phyloP scores from a whole-genome alignment of 2,888 invertebrate genomes.

The Orthosia gothica region DNA sequence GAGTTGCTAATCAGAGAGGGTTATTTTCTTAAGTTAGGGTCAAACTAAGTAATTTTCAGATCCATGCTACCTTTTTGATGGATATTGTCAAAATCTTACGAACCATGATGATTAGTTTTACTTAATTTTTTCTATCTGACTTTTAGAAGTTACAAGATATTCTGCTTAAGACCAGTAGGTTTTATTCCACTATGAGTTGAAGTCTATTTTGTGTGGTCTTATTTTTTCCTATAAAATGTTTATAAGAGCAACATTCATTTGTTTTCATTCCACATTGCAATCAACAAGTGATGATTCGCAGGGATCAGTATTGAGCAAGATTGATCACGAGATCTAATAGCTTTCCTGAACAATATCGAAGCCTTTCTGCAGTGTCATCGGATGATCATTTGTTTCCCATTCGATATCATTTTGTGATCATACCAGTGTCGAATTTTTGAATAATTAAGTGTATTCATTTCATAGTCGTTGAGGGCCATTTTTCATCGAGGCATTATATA shows the following conservation, averaged over 20 bases:
- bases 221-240: background rate
- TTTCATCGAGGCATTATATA: slow-evolving; percentile 10
- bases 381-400: slow-evolving; percentile 57
- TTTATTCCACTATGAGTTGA: background rate
- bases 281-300: too few species aligned
- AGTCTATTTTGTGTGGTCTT: background rate
- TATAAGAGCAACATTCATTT: slow-evolving; percentile 24
- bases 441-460: too few species aligned
- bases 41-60: background rate
- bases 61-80: background rate
- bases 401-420: slow-evolving; percentile 57
- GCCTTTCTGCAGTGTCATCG: slow-evolving; percentile 57
- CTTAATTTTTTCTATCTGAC: background rate
- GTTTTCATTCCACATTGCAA: slow-evolving; percentile 38
- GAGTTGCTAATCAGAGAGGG: background rate
- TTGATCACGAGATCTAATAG: slow-evolving; percentile 63
- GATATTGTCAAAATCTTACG: background rate
- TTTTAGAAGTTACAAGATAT: background rate
- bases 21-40: slow-evolving; percentile 3
- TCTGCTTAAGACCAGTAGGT: background rate
- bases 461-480: slow-evolving; percentile 2
- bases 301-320: too few species aligned
- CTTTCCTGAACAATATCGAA: slow-evolving; percentile 58
- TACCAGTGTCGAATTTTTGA: slow-evolving; percentile 46
- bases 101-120: too few species aligned